These are phyloP conservation scores for Coracias cyanogaster DNA, from an alignment of 2,797 vertebrate species.

Conservation along the genomic window DNA sequence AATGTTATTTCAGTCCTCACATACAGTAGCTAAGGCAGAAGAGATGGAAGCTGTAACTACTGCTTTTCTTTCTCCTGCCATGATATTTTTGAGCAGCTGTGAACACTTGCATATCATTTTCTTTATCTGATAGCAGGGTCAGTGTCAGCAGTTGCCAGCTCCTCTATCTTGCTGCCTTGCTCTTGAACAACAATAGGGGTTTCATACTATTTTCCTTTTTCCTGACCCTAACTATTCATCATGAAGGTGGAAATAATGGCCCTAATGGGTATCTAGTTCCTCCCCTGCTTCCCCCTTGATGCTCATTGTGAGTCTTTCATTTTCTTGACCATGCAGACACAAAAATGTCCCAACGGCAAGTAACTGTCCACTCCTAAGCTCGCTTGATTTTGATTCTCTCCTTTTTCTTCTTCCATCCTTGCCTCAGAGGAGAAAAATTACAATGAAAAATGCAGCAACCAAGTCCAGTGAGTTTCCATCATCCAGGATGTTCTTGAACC, in stretches of 20 bases:
- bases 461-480: slow-evolving; percentile 7
- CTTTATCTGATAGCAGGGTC: background rate
- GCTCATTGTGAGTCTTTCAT: slow-evolving; percentile 5
- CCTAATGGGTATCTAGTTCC: background rate
- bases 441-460: background rate
- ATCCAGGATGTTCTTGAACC: slow-evolving; percentile 27
- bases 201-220: slow-evolving; percentile 11
- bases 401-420: background rate
- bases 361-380: background rate
- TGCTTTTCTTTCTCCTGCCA: background rate
- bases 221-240: slow-evolving; percentile 13
- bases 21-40: background rate
- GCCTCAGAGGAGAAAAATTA: background rate
- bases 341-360: background rate
- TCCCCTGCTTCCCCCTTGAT: background rate
- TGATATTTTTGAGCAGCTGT: background rate
- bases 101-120: background rate
- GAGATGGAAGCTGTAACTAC: background rate
- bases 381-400: background rate
- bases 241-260: slow-evolving; percentile 7
- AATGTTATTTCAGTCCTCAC: background rate
- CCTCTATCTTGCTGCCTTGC: slow-evolving; percentile 25
- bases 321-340: background rate
- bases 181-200: background rate
- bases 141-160: background rate